phyloP scores from a whole-genome alignment of 2,113 vertebrate species.

The Nycticryphes semicollaris region DNA sequence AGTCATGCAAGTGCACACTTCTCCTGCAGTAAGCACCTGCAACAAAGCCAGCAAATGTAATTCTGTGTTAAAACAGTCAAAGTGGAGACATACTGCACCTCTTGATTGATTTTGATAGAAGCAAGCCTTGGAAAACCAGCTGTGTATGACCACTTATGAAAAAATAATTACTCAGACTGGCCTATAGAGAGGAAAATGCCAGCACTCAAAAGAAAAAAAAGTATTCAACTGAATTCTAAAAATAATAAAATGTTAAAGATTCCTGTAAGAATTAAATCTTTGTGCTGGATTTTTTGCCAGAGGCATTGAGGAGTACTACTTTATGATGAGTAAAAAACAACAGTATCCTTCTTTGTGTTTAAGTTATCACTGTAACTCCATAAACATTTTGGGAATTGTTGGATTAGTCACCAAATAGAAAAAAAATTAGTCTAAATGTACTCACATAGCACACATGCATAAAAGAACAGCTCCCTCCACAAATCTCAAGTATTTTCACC shows the following conservation, averaged over 20 bases:
- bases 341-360: neutral
- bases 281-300: neutral
- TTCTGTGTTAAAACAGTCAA: neutral
- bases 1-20: neutral
- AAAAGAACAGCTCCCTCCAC: neutral
- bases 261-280: neutral
- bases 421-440: neutral
- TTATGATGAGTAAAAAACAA: neutral
- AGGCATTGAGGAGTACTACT: neutral
- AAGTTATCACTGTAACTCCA: neutral
- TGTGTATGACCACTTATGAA: neutral
- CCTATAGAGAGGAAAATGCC: neutral
- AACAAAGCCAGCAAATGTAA: neutral
- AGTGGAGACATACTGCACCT: neutral
- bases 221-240: neutral
- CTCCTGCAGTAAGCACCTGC: neutral
- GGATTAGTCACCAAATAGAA: neutral
- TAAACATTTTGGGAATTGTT: neutral
- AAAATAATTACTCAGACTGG: neutral
- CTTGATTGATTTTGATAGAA: neutral
- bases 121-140: neutral
- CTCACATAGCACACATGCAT: neutral
- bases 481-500: neutral
- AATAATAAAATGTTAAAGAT: neutral
- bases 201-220: neutral